A percentile compares a stretch with the other conserved stretches of the same genome.
Evolutionary conservation across 2,113 vertebrate species (phyloP).

Genomic region (Meleagris gallopavo): DNA sequence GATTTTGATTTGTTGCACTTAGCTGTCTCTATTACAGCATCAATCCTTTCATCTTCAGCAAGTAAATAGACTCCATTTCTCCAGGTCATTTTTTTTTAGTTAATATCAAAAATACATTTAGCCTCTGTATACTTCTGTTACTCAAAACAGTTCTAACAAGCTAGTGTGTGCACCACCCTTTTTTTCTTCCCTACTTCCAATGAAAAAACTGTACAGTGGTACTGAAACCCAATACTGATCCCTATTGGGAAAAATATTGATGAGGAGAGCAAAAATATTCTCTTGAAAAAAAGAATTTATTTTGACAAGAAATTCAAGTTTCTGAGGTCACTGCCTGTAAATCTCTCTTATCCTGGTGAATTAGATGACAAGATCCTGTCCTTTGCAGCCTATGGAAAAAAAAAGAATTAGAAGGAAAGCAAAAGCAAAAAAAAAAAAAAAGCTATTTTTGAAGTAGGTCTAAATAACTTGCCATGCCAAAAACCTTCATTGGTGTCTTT

Average conservation of each 20-base stretch:
- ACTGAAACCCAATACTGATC: neutral
- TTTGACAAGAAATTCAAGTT: neutral
- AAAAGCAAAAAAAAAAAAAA: neutral
- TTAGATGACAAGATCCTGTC: neutral
- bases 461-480: neutral
- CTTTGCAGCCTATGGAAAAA: neutral
- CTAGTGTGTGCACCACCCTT: neutral
- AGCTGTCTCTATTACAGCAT: conserved; percentile 17
- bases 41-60: conserved; percentile 24
- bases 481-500: neutral
- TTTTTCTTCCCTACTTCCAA: neutral
- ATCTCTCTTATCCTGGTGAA: neutral
- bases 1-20: neutral
- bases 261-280: neutral
- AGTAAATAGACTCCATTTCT: conserved; percentile 36
- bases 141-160: conserved; percentile 9
- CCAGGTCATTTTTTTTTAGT: neutral
- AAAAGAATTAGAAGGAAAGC: neutral
- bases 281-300: neutral
- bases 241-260: neutral
- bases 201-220: neutral
- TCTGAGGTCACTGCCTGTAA: neutral
- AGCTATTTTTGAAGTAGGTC: neutral
- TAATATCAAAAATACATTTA: conserved; percentile 44
- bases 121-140: neutral